Percentiles rank a stretch among this genome's conserved stretches.
These are phyloP conservation scores for Microctenopoma stevenorrisi DNA, from an alignment of 2,797 vertebrate genomes.

Conservation along the genomic window DNA sequence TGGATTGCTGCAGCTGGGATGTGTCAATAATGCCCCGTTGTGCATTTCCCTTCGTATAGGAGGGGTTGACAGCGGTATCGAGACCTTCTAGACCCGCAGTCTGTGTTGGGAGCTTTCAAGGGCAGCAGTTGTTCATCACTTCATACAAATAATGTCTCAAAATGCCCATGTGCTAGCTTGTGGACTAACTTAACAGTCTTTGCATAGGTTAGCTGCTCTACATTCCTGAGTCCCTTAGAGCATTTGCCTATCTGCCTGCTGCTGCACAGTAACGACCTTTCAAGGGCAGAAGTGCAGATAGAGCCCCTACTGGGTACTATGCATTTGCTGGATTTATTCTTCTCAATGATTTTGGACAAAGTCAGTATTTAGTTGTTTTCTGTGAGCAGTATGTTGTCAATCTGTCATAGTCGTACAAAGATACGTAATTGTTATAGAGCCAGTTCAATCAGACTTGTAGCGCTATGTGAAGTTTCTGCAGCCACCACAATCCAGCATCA, in stretches of 20 bases:
- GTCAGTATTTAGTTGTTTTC: background rate
- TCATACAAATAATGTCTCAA: conserved; percentile 35
- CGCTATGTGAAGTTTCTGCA: too few species aligned
- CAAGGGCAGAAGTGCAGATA: conserved; percentile 7
- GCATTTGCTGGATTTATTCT: background rate
- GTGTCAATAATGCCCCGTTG: conserved; percentile 76
- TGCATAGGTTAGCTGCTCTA: conserved; percentile 58
- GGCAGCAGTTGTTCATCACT: conserved; percentile 76
- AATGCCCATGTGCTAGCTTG: conserved; percentile 64
- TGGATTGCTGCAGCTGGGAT: conserved; percentile 71
- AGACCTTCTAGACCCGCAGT: conserved; percentile 51
- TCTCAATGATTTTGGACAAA: background rate
- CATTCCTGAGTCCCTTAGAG: conserved; percentile 50
- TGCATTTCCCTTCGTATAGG: conserved; percentile 55
- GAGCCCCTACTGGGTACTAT: background rate
- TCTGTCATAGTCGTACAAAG: conserved; percentile 1
- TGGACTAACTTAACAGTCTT: conserved; percentile 57
- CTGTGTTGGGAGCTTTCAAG: conserved; percentile 63
- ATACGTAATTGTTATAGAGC: background rate
- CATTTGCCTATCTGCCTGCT: conserved; percentile 18
- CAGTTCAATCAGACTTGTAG: background rate
- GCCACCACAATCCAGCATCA: background rate
- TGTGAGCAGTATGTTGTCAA: conserved; percentile 2
- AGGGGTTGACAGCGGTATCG: conserved; percentile 65
- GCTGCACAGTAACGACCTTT: conserved; percentile 3